A percentile compares a stretch with the other conserved stretches of the same genome.
phyloP scores from a whole-genome alignment of 2,797 vertebrate genomes.

The Rallus crepitans region DNA sequence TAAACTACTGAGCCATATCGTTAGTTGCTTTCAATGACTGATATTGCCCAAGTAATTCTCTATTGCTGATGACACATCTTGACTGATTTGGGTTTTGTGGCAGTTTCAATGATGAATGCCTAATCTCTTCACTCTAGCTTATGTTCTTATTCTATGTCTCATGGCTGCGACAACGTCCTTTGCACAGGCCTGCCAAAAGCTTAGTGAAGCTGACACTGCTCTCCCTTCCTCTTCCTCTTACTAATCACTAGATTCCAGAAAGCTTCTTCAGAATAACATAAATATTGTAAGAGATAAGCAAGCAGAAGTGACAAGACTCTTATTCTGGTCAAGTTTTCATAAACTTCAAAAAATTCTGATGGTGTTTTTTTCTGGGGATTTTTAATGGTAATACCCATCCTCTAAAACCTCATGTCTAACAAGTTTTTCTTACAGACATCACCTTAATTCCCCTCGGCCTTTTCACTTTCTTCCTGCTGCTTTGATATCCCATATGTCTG shows the following conservation, averaged over 20 bases:
- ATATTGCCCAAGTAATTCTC: background rate
- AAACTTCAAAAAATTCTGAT: background rate
- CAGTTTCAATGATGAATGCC: background rate
- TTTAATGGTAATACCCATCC: background rate
- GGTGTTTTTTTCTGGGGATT: background rate
- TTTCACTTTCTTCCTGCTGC: constrained; percentile 4
- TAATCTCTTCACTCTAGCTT: constrained; percentile 4
- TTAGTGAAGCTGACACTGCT: background rate
- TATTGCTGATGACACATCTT: background rate
- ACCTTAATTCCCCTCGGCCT: background rate
- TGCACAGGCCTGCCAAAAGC: background rate
- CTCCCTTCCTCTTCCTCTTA: background rate
- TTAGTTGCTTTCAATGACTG: background rate
- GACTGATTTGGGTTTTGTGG: constrained; percentile 3
- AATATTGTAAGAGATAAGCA: constrained; percentile 22
- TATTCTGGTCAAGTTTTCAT: background rate
- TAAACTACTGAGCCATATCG: background rate
- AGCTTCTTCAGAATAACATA: background rate
- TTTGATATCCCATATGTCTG: constrained; percentile 13
- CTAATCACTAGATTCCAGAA: background rate
- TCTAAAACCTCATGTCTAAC: background rate
- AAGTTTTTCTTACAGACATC: background rate
- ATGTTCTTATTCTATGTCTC: background rate
- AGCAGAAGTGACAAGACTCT: background rate
- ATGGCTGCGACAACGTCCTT: background rate